Evolutionary conservation across 2,888 invertebrate species (phyloP), one percentile per base, ranked within the genome.

Genomic region (Drosophila neoperkinsi): DNA sequence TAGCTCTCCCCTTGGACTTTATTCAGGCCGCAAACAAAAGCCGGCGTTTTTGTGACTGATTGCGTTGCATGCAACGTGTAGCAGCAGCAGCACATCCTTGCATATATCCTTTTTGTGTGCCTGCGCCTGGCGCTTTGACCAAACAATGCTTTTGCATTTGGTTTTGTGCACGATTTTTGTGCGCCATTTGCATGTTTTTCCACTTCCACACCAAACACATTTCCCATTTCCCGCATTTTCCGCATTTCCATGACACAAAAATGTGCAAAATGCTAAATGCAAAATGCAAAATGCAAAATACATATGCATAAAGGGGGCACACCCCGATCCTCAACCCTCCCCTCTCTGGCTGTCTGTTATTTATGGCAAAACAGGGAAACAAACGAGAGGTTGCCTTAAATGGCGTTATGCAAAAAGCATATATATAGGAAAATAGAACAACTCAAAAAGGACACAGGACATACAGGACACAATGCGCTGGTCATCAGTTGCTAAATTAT

Each of bases 41-140:
- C 79, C 84, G 73, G 82, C 75, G 70, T 79, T 87, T 89, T 83
- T 88, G 90, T 89, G 90, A 87, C 87, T 88, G 90, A 88, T 90
- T 88, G 83, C 86, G 77, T 46, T 56, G 43, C 57, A 57, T 86
- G 73, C 79, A 73, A 69, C 77, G 74, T 46, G 46, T 25, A 46
- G 66, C 80, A 77, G 60, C 80, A 73, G 52, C 21, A 52, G 30
- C 60, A 62, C 41, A 86, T 79, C 86, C 83, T 79, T 56, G 53
- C 30, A 60, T 10, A 62, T 31, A 88, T 79, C 86, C 83, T 81
- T 86, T 86, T 75, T 81, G 66, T 55, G 13, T 65, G 36, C 69
- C 67, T 74, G 75, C 43, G 71, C 66, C 76, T 59, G 77, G 88
- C 82, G 90, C 85, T 85, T 76, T 74, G 61, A 51, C 81, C 72